Conservation (phyloP, 2,113 vertebrate species). For the Macroglossus sobrinus region DNA sequence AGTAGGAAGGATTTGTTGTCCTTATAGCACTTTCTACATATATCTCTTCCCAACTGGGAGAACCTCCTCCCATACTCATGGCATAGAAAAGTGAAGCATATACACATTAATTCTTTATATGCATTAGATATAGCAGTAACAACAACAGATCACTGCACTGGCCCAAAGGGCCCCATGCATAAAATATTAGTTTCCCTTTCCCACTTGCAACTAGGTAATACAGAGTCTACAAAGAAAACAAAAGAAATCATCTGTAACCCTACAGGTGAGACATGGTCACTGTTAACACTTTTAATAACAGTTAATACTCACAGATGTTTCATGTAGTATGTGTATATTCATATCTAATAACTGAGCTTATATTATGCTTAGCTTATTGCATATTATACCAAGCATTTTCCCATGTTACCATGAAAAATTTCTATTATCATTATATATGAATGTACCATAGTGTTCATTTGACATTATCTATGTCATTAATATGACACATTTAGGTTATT, state of each 20-base stretch:
- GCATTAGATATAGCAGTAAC: not conserved
- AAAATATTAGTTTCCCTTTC: not conserved
- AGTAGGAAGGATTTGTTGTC: not conserved
- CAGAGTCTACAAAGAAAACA: not conserved
- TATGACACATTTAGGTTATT: not conserved
- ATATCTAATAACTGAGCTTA: not conserved
- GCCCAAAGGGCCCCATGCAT: not conserved
- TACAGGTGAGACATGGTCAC: not conserved
- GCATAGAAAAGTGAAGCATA: not conserved
- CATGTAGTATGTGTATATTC: not conserved
- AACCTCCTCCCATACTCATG: not conserved
- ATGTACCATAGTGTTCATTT: not conserved
- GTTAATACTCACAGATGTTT: not conserved
- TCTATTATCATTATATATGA: not conserved
- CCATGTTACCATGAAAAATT: not conserved
- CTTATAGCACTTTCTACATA: not conserved
- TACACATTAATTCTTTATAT: not conserved
- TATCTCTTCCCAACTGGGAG: not conserved
- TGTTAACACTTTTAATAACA: not conserved
- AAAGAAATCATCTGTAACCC: not conserved
- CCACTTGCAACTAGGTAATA: not conserved
- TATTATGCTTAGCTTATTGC: not conserved
- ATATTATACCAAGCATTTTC: not conserved
- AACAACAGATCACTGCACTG: not conserved
- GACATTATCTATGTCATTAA: not conserved